These are phyloP conservation scores for Eledona agricola DNA, from an alignment of 2,888 invertebrate species.

Conservation along the genomic window DNA sequence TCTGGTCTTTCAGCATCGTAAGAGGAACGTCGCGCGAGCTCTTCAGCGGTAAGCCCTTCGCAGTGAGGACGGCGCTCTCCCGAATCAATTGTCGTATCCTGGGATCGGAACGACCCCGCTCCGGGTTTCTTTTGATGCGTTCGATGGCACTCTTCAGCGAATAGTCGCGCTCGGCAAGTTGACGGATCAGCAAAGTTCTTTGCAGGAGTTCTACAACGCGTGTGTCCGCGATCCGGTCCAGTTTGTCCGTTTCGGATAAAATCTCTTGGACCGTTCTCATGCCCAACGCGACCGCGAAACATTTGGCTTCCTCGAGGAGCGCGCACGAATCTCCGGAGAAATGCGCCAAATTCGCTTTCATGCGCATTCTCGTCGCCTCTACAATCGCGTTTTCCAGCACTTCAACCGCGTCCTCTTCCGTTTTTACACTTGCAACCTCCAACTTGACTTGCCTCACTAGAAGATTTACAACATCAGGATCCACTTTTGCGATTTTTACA, in stretches of 20 bases:
- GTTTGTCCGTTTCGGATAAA: conserved; percentile 63
- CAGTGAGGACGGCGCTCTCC: conserved; percentile 73
- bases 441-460: conserved; percentile 70
- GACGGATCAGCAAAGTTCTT: conserved; percentile 75
- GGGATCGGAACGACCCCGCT: conserved; percentile 74
- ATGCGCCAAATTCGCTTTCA: conserved; percentile 66
- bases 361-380: conserved; percentile 70
- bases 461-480: conserved; percentile 68
- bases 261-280: conserved; percentile 69
- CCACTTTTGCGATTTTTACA: conserved; percentile 70
- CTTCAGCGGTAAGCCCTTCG: conserved; percentile 58
- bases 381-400: conserved; percentile 74
- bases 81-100: conserved; percentile 74
- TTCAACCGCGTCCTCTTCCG: conserved; percentile 72
- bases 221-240: conserved; percentile 67
- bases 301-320: conserved; percentile 69
- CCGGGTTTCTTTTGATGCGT: conserved; percentile 72
- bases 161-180: conserved; percentile 74
- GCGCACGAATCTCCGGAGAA: conserved; percentile 61
- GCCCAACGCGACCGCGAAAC: conserved; percentile 75
- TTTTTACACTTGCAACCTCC: conserved; percentile 68
- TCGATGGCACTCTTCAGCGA: conserved; percentile 70
- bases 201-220: conserved; percentile 74
- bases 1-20: conserved; percentile 72
- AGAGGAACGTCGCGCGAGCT: conserved; percentile 78